Conservation (phyloP, 2,888 invertebrate species). For the Pollenia angustigena region DNA sequence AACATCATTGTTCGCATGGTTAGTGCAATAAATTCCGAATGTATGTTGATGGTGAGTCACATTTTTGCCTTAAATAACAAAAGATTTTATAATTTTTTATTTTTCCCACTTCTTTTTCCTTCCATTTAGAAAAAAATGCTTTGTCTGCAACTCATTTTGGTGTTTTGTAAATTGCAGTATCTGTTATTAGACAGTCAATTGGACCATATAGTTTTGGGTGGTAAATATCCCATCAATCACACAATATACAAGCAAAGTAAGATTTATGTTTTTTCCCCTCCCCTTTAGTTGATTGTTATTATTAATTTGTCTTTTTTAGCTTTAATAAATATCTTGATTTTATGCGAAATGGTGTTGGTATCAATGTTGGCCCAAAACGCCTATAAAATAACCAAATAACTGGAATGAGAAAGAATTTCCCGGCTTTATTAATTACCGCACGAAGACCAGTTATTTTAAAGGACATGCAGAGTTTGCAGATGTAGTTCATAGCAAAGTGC, state of each 20-base stretch:
- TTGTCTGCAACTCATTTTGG: slow-evolving; percentile 81
- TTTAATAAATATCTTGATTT: slow-evolving; percentile 81
- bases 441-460: too few relatives aligned
- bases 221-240: slow-evolving; percentile 82
- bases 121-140: slow-evolving; percentile 81
- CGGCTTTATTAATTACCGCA: too few relatives aligned
- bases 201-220: slow-evolving; percentile 78
- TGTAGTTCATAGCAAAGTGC: too few relatives aligned
- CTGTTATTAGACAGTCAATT: slow-evolving; percentile 80
- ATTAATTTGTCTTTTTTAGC: slow-evolving; percentile 75
- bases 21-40: slow-evolving; percentile 78
- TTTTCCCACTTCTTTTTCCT: not conserved
- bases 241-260: slow-evolving; percentile 82
- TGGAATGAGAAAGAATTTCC: too few relatives aligned
- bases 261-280: slow-evolving; percentile 49
- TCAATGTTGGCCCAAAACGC: slow-evolving; percentile 82
- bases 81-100: not conserved
- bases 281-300: not conserved
- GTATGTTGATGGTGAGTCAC: slow-evolving; percentile 78
- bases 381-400: slow-evolving; percentile 75
- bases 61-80: not conserved
- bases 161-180: slow-evolving; percentile 83
- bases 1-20: slow-evolving; percentile 82
- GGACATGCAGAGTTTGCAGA: too few relatives aligned
- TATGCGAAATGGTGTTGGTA: slow-evolving; percentile 82